Evolutionary conservation across 1,140 invertebrate species (phyloP).

Genomic region (Drosophila rufa): DNA sequence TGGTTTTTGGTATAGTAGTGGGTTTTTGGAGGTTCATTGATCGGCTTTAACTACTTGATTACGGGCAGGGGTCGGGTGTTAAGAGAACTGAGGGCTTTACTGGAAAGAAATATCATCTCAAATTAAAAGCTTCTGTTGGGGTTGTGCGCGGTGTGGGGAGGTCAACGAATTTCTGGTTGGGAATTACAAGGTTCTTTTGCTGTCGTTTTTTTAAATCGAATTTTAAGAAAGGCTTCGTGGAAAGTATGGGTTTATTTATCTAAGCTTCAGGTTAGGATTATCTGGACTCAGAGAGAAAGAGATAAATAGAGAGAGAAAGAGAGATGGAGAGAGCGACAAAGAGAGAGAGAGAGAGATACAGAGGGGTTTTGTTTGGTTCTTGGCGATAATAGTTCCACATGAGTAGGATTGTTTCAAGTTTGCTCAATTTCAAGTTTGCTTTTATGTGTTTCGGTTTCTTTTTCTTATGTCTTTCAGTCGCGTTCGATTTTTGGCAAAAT

Average conservation of each 20-base stretch:
- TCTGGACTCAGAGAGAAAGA: constrained; percentile 42
- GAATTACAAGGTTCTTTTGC: constrained; percentile 20
- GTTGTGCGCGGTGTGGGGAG: constrained; percentile 36
- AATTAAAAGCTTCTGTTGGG: constrained; percentile 32
- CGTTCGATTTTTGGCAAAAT: constrained; percentile 40
- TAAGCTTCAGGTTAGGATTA: constrained; percentile 29
- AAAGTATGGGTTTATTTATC: constrained; percentile 7
- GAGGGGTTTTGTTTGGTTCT: constrained; percentile 48
- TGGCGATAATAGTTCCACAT: constrained; percentile 51
- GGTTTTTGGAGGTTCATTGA: constrained; percentile 16
- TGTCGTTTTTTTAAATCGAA: constrained; percentile 11
- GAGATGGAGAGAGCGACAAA: constrained; percentile 25
- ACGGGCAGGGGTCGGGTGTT: constrained; percentile 11
- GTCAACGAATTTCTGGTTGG: constrained; percentile 31
- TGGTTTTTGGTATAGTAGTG: constrained; percentile 34
- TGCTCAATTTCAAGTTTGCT: constrained; percentile 79
- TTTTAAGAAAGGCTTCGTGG: constrained; percentile 10
- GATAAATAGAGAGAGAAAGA: constrained; percentile 22
- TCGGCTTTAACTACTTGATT: constrained; percentile 34
- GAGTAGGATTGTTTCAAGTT: constrained; percentile 40
- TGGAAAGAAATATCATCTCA: constrained; percentile 25
- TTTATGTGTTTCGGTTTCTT: constrained; percentile 39
- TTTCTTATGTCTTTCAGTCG: constrained; percentile 37
- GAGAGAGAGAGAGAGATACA: constrained; percentile 36
- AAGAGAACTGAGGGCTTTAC: constrained; percentile 28